Percentiles rank a stretch among this genome's conserved stretches.
Evolutionary conservation across 2,797 vertebrate genomes (phyloP).

Genomic region (Gephyroberyx darwinii): DNA sequence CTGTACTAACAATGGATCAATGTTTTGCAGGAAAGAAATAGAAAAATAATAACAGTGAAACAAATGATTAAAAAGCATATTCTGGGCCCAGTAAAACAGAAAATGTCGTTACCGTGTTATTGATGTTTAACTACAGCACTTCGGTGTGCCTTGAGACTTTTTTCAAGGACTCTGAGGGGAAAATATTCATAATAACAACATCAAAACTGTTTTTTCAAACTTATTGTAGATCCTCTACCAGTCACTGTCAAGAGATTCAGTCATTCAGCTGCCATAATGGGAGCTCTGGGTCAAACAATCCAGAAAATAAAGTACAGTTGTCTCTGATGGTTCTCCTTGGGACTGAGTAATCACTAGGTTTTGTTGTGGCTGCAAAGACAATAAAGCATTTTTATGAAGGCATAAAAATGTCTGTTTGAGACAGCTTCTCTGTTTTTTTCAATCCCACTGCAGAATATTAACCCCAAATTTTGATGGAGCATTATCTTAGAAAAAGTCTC

Average conservation of each 20-base stretch:
- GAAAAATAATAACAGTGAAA: constrained; percentile 26
- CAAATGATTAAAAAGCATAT: constrained; percentile 50
- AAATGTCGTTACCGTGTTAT: constrained; percentile 34
- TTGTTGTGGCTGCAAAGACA: constrained; percentile 67
- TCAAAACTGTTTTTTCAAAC: constrained; percentile 47
- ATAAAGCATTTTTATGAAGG: constrained; percentile 70
- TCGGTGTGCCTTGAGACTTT: constrained; percentile 39
- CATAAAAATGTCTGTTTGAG: constrained; percentile 59
- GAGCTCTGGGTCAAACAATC: constrained; percentile 65
- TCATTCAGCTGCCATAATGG: constrained; percentile 66
- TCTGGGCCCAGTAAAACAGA: constrained; percentile 36
- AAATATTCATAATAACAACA: constrained; percentile 60
- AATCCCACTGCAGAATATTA: constrained; percentile 46
- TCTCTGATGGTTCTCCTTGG: constrained; percentile 59
- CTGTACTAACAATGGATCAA: constrained; percentile 9
- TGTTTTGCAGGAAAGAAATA: background rate
- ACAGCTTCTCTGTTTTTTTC: constrained; percentile 53
- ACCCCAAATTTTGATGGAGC: constrained; percentile 35
- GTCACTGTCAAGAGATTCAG: constrained; percentile 53
- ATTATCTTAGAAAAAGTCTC: constrained; percentile 47
- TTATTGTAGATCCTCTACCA: constrained; percentile 36
- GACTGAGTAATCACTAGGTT: constrained; percentile 70
- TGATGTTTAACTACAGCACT: constrained; percentile 33
- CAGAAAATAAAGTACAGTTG: constrained; percentile 57
- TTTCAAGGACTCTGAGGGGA: constrained; percentile 45